Conservation (phyloP, 2,113 vertebrate genomes). For the Miniopterus natalensis region DNA sequence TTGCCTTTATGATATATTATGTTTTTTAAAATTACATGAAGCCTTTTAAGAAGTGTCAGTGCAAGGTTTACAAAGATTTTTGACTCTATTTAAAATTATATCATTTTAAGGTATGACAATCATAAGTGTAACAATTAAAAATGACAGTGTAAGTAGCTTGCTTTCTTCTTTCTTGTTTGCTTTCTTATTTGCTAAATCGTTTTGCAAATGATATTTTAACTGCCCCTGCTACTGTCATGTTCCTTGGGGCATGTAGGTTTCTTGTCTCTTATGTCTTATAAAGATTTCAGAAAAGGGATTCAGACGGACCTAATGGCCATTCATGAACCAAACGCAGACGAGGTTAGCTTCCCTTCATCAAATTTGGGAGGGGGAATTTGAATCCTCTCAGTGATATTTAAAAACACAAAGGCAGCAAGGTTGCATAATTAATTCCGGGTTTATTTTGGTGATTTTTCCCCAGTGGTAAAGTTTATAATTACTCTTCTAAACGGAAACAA, state of each 20-base stretch:
- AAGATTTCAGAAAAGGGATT: background rate
- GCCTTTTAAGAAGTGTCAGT: background rate
- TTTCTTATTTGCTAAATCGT: slow-evolving; percentile 17
- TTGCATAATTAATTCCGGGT: slow-evolving; percentile 5
- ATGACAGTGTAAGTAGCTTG: background rate
- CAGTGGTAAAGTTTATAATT: background rate
- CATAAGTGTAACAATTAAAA: background rate
- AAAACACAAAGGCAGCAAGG: slow-evolving; percentile 50
- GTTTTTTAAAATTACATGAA: background rate
- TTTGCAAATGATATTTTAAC: slow-evolving; percentile 60
- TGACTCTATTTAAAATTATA: slow-evolving; percentile 29
- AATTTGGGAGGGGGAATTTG: background rate
- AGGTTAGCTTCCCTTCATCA: slow-evolving; percentile 6
- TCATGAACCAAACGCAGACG: background rate
- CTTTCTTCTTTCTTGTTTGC: background rate
- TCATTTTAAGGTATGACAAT: background rate
- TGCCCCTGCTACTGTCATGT: background rate
- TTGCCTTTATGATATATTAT: background rate
- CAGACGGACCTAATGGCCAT: background rate
- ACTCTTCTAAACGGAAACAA: slow-evolving; percentile 15
- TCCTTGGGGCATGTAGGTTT: background rate
- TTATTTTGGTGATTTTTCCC: slow-evolving; percentile 48
- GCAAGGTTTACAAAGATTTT: background rate
- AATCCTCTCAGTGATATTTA: slow-evolving; percentile 2
- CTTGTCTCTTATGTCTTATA: background rate